Base-by-base conservation (phyloP, 2,797 vertebrate genomes). In the Brotula barbata region DNA sequence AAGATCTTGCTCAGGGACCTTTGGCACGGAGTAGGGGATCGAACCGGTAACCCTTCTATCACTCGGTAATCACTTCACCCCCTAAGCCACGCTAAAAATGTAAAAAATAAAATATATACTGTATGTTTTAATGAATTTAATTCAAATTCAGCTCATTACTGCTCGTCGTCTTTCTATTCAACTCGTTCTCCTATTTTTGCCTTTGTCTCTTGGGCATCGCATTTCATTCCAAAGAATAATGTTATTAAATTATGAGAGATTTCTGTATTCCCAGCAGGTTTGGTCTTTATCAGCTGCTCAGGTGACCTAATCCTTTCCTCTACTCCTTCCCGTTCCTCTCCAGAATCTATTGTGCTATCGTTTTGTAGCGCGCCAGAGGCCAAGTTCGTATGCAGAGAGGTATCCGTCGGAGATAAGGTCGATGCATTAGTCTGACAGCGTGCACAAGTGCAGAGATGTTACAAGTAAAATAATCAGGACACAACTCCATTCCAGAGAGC, bases 301-400 rank as follows among this genome's bases (percentile, higher is more conserved):
- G 54, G 56, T 79, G 61, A 69, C 44, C 50, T 70, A 56, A 81
- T 81, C 76, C 66, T 49, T 66, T 50, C 23, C 48, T 53, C 39
- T 61, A 25, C 52, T 51, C 45, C 16, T 42, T 16, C 14, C 17
- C 22, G 47, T 23, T 6, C 39, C 22, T 23, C 16, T 15, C 43
- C 25, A 28, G 4, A 28, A 28, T 28, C 25, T 28, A 28, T 28
- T 4, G 25, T 28, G 44, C 76, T 71, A 62, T 78, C 62, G 37
- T 59, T 78, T 57, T 55, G 54, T 58, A 36, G 64, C 77, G 39
- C 1, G 21, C 79, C 58, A 50, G 64, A 56, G 71, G 72, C 62
- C 50, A 69, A 46, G 72, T 83, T 86, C 74, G 76, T 73, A 83
- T 84, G 81, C 82, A 88, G 58, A 77, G 64, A 70, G 52, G 75